Conservation (phyloP, 2,797 vertebrate genomes). For the Sebastes trivittatus region DNA sequence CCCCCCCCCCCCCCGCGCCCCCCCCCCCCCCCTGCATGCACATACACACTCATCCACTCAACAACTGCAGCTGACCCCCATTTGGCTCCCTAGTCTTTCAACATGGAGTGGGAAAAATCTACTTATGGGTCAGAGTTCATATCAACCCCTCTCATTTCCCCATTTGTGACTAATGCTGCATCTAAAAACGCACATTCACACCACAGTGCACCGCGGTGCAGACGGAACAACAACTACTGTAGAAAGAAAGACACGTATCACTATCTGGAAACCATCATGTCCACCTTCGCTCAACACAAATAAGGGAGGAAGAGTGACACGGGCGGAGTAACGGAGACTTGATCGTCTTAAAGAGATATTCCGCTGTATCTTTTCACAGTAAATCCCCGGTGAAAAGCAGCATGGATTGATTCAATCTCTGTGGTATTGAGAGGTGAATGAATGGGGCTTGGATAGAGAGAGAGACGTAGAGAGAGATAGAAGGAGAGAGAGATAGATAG, state of each 20-base stretch:
- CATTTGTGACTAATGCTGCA: slow-evolving; percentile 24
- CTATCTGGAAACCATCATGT: slow-evolving; percentile 11
- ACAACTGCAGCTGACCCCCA: slow-evolving; percentile 61
- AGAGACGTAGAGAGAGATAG: slow-evolving; percentile 49
- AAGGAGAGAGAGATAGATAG: slow-evolving; percentile 70
- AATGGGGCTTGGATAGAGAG: slow-evolving; percentile 48
- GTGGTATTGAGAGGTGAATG: slow-evolving; percentile 62
- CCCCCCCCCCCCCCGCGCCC: too few relatives aligned
- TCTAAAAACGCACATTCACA: slow-evolving; percentile 12
- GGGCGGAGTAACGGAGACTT: slow-evolving; percentile 3
- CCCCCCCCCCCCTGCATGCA: too few relatives aligned
- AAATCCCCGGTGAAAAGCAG: slow-evolving; percentile 71
- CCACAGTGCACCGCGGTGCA: background rate
- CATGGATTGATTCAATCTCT: slow-evolving; percentile 68
- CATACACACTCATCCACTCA: slow-evolving; percentile 40
- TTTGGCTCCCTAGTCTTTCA: slow-evolving; percentile 61
- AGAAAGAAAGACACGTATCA: background rate
- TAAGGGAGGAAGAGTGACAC: slow-evolving; percentile 36
- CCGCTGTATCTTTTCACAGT: slow-evolving; percentile 52
- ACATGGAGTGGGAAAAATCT: slow-evolving; percentile 50
- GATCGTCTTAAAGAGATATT: slow-evolving; percentile 64
- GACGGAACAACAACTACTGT: background rate
- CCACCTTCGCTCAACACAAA: slow-evolving; percentile 22
- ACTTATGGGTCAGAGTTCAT: slow-evolving; percentile 66
- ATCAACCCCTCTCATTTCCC: slow-evolving; percentile 51